Percentiles rank a stretch among this genome's conserved stretches.
Conservation (phyloP, 2,113 vertebrate species). For the Chloropsis hardwickii region DNA sequence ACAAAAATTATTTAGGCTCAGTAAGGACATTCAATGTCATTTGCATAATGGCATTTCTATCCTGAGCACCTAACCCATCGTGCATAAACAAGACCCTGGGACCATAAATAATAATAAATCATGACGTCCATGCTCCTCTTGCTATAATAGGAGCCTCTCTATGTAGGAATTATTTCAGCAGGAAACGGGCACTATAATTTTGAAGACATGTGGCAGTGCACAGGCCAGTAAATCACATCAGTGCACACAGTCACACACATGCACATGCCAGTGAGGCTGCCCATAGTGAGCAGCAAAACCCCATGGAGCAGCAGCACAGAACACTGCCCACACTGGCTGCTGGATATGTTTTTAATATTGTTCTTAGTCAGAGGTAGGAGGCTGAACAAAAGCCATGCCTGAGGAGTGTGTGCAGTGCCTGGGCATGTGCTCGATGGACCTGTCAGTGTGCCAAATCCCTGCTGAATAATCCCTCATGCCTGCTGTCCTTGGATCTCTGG, state of each 20-base stretch:
- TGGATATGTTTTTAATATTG: background rate
- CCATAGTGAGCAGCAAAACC: background rate
- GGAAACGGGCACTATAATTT: slow-evolving; percentile 81
- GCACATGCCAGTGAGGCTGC: background rate
- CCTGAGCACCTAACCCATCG: slow-evolving; percentile 82
- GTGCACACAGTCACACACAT: background rate
- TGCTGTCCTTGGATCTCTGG: background rate
- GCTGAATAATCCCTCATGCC: rapidly evolving
- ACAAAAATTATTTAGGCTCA: slow-evolving; percentile 88
- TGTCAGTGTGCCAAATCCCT: too few species aligned
- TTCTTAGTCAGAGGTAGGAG: background rate
- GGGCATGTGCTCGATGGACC: rapidly evolving
- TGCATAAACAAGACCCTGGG: slow-evolving; percentile 84
- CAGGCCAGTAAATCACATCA: slow-evolving; percentile 68
- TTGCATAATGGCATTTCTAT: slow-evolving; percentile 99
- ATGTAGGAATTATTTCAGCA: slow-evolving; percentile 82
- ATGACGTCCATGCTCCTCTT: slow-evolving; percentile 73
- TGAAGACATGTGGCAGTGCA: slow-evolving; percentile 74
- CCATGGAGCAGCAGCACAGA: background rate
- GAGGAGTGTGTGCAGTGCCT: background rate
- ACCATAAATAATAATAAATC: slow-evolving; percentile 89
- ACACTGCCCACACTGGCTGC: background rate
- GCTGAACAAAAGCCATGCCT: background rate
- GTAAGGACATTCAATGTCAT: slow-evolving; percentile 88
- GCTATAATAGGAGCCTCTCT: slow-evolving; percentile 80